These are phyloP conservation scores for Pogonomyrmex californicus DNA, from an alignment of 1,140 invertebrate species.

Conservation along the genomic window DNA sequence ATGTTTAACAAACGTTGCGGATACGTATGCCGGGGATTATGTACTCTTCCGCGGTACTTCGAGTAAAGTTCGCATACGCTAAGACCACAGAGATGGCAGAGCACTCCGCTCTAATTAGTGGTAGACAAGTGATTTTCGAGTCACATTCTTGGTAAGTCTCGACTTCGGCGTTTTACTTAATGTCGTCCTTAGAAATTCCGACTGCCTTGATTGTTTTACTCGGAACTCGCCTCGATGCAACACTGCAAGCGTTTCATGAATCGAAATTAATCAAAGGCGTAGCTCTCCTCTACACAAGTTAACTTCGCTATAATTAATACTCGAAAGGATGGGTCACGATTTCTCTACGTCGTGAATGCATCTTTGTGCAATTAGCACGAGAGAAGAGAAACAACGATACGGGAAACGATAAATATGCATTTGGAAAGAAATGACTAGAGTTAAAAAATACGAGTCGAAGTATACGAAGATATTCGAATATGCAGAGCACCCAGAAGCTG, in stretches of 20 bases:
- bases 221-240: background rate
- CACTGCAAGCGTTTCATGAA: background rate
- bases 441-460: constrained; percentile 6
- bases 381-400: background rate
- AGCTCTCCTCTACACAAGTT: background rate
- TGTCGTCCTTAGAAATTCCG: constrained; percentile 46
- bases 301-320: constrained; percentile 10
- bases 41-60: constrained; percentile 20
- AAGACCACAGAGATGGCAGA: constrained; percentile 51
- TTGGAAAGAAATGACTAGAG: background rate
- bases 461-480: background rate
- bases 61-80: constrained; percentile 44
- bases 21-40: background rate
- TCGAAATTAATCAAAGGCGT: background rate
- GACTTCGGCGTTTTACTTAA: constrained; percentile 33
- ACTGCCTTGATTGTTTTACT: constrained; percentile 9
- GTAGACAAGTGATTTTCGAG: constrained; percentile 52
- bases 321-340: background rate
- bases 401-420: background rate
- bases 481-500: background rate
- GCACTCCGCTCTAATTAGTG: constrained; percentile 54
- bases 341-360: background rate
- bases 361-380: background rate
- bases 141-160: constrained; percentile 32
- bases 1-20: constrained; percentile 44